Percentiles rank a stretch among this genome's conserved stretches.
Evolutionary conservation across 2,113 vertebrate species (phyloP).

Genomic region (Fregata magnificens): DNA sequence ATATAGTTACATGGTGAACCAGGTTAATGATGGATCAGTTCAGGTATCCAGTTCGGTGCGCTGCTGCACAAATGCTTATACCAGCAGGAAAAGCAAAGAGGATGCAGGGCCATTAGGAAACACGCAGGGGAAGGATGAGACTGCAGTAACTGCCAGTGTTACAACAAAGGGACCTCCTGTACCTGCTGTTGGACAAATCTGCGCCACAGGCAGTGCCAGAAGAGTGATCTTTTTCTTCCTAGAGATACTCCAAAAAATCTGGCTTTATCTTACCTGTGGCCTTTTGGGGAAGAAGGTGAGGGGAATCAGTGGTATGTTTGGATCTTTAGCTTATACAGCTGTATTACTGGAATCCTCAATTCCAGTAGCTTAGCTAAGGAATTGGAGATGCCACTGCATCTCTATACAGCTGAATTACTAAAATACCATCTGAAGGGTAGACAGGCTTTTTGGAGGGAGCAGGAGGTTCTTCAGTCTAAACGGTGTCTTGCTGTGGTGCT

Average conservation of each 20-base stretch:
- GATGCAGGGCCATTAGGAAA: background rate
- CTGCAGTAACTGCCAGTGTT: background rate
- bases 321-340: background rate
- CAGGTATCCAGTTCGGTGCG: background rate
- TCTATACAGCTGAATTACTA: background rate
- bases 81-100: slow-evolving; percentile 1
- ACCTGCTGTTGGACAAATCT: background rate
- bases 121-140: background rate
- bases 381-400: background rate
- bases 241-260: background rate
- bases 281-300: background rate
- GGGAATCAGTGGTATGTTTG: background rate
- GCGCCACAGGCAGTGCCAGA: background rate
- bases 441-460: background rate
- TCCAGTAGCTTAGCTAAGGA: background rate
- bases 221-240: background rate
- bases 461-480: background rate
- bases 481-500: background rate
- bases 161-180: background rate
- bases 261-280: background rate
- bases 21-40: slow-evolving; percentile 56
- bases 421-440: background rate
- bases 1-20: background rate
- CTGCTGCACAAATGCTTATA: background rate
- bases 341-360: background rate